A percentile compares a stretch with the other conserved stretches of the same genome.
Conservation (phyloP, 2,888 invertebrate species). For the Selenia dentaria region DNA sequence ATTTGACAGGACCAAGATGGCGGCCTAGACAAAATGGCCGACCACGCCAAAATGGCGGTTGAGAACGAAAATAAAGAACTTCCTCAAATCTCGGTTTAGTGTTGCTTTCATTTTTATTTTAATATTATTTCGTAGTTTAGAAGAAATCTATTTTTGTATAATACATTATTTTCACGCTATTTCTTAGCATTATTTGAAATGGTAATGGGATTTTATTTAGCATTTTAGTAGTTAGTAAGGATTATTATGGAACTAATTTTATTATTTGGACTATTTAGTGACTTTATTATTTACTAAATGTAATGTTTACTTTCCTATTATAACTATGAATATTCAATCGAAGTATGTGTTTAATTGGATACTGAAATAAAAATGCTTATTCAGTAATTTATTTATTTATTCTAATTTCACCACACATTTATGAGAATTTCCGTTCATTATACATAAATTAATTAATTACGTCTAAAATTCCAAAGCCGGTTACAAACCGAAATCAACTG, state of each 20-base stretch:
- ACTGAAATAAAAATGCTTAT: constrained; percentile 21
- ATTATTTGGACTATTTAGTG: constrained; percentile 18
- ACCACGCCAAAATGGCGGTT: constrained; percentile 29
- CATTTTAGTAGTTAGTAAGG: constrained; percentile 32
- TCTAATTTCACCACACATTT: constrained; percentile 56
- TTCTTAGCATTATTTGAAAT: constrained; percentile 18
- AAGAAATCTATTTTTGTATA: constrained; percentile 23
- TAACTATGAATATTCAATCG: constrained; percentile 11
- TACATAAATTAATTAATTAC: constrained; percentile 54
- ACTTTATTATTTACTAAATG: constrained; percentile 25
- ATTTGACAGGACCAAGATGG: constrained; percentile 72
- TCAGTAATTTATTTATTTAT: constrained; percentile 49
- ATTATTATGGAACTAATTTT: constrained; percentile 23
- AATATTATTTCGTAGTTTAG: constrained; percentile 41
- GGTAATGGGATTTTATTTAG: constrained; percentile 27
- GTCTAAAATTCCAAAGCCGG: constrained; percentile 45
- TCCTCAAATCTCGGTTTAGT: constrained; percentile 10
- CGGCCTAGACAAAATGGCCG: constrained; percentile 51
- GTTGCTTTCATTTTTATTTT: constrained; percentile 3
- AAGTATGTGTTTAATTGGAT: constrained; percentile 6
- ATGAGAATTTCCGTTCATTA: constrained; percentile 53
- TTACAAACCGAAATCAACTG: constrained; percentile 24
- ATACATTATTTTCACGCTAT: constrained; percentile 7
- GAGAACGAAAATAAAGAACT: constrained; percentile 11
- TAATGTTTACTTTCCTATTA: constrained; percentile 31